Percentiles rank a stretch among this genome's conserved stretches.
phyloP scores from a whole-genome alignment of 2,113 vertebrate genomes.

The Anoplopoma fimbria region DNA sequence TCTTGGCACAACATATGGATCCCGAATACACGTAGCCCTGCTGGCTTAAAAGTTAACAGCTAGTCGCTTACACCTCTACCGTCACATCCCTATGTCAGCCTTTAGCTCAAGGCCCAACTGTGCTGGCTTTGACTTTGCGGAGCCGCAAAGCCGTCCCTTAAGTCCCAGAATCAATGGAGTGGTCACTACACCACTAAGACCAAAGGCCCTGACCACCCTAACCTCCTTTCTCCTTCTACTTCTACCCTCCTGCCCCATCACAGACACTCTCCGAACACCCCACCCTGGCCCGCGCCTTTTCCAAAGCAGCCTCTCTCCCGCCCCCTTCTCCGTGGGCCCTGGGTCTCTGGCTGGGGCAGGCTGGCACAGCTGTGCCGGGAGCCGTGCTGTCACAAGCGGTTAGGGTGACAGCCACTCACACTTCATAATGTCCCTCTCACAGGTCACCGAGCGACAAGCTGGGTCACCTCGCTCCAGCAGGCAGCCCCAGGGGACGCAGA shows the following conservation, averaged over 20 bases:
- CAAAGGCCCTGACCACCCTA: constrained; percentile 30
- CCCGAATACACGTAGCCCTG: constrained; percentile 13
- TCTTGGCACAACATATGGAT: constrained; percentile 8
- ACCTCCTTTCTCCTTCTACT: constrained; percentile 32
- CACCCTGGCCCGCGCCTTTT: constrained; percentile 38
- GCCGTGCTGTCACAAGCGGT: constrained; percentile 96
- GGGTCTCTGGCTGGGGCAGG: constrained; percentile 85
- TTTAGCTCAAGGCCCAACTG: constrained; percentile 27
- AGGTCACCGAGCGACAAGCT: constrained; percentile 98
- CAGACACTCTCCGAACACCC: constrained; percentile 44
- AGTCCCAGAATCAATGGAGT: constrained; percentile 40
- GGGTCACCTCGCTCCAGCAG: constrained; percentile 92
- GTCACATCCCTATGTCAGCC: constrained; percentile 7
- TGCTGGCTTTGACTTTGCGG: constrained; percentile 25
- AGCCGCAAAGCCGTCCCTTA: constrained; percentile 3
- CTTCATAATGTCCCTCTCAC: constrained; percentile 99
- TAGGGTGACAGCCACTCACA: constrained; percentile 98
- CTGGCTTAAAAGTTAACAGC: constrained; percentile 46
- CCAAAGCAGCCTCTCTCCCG: constrained; percentile 41
- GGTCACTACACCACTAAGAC: constrained; percentile 48
- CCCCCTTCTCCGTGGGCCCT: constrained; percentile 59
- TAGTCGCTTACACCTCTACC: constrained; percentile 26
- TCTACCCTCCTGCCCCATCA: constrained; percentile 22
- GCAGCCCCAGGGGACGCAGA: constrained; percentile 83
- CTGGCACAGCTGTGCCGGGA: constrained; percentile 96